phyloP scores from a whole-genome alignment of 2,888 invertebrate species.

The Netelia inedita region DNA sequence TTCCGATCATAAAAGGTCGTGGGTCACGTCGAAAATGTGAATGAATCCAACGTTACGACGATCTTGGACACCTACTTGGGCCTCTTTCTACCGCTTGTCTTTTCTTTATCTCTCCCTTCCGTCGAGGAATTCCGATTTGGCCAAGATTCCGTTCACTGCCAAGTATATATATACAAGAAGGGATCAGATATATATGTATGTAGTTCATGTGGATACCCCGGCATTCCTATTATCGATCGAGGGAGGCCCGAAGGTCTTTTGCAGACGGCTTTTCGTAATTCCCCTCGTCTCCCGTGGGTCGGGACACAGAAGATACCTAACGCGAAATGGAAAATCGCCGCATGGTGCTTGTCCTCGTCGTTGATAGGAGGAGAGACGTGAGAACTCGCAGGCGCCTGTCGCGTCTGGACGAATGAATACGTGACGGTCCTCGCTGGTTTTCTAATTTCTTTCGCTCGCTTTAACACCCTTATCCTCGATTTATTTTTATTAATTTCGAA shows the following conservation, averaged over 20 bases:
- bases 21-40: constrained; percentile 42
- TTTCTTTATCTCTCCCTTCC: background rate
- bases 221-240: constrained; percentile 5
- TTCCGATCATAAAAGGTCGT: constrained; percentile 36
- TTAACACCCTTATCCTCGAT: background rate
- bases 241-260: constrained; percentile 8
- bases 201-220: background rate
- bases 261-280: constrained; percentile 37
- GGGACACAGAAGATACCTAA: background rate
- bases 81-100: background rate
- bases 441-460: constrained; percentile 16
- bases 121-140: constrained; percentile 18
- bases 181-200: background rate
- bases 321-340: constrained; percentile 49
- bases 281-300: constrained; percentile 46
- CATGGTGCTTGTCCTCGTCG: constrained; percentile 21
- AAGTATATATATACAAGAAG: background rate
- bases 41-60: constrained; percentile 20
- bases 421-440: background rate
- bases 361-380: constrained; percentile 29
- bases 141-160: background rate
- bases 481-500: constrained; percentile 6
- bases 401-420: constrained; percentile 19
- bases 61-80: constrained; percentile 11
- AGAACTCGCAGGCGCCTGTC: constrained; percentile 30